A percentile compares a stretch with the other conserved stretches of the same genome.
Conservation (phyloP, 2,113 vertebrate species). For the Piliocolobus tephrosceles region DNA sequence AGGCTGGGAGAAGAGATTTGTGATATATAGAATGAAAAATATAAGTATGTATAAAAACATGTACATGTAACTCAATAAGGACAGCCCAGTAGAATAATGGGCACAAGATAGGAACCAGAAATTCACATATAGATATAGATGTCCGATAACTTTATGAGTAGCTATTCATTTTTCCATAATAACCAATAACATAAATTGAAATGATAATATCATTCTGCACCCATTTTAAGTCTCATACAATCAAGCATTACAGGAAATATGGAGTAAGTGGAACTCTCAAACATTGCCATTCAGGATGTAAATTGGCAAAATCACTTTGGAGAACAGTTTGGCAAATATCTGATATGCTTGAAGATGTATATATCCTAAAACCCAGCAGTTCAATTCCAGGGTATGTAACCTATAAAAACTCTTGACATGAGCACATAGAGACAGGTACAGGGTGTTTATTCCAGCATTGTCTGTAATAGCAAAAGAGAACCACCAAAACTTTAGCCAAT, state of each 20-base stretch:
- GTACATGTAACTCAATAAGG: background rate
- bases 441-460: background rate
- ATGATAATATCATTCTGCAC: background rate
- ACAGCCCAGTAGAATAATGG: background rate
- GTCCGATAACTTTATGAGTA: background rate
- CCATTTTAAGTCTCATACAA: background rate
- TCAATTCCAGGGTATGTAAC: background rate
- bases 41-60: background rate
- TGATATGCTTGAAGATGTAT: background rate
- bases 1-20: background rate
- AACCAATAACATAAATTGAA: slow-evolving; percentile 1
- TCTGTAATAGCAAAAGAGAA: background rate
- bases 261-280: background rate
- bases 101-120: background rate
- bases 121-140: background rate
- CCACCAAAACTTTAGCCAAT: background rate
- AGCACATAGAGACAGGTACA: background rate
- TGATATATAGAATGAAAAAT: background rate
- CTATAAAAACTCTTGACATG: background rate
- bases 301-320: background rate
- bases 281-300: background rate
- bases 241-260: background rate
- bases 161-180: background rate
- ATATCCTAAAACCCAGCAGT: background rate
- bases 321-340: background rate